phyloP scores from a whole-genome alignment of 2,888 invertebrate species.

The Dryococelus australis region DNA sequence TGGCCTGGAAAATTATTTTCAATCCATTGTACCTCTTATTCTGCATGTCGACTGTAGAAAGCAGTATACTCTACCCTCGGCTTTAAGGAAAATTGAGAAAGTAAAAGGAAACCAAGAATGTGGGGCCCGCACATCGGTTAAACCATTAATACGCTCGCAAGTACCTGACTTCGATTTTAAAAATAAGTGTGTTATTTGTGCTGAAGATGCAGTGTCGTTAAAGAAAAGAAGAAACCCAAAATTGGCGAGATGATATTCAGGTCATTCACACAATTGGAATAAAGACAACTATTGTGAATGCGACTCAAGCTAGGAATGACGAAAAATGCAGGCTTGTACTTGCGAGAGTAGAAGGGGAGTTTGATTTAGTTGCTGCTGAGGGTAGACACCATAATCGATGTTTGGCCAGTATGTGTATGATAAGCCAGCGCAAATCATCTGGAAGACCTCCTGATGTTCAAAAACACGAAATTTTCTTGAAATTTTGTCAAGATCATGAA shows the following conservation, averaged over 20 bases:
- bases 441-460: background rate
- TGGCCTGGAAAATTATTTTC: background rate
- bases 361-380: constrained; percentile 5
- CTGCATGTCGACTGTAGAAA: background rate
- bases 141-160: background rate
- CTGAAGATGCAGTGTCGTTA: background rate
- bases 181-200: background rate
- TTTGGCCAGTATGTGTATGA: background rate
- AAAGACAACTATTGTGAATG: background rate
- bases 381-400: background rate
- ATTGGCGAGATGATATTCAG: background rate
- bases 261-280: background rate
- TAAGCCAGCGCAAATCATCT: background rate
- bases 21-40: background rate
- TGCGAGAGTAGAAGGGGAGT: background rate
- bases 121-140: background rate
- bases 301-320: background rate
- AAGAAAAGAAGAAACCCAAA: background rate
- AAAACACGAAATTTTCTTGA: background rate
- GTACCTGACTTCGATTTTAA: constrained; percentile 18
- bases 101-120: background rate
- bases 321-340: background rate
- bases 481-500: background rate
- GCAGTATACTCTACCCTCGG: background rate
- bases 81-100: constrained; percentile 19